These are phyloP conservation scores for Tenualosa thibaudeaui DNA, from an alignment of 2,797 vertebrate species.

Conservation along the genomic window DNA sequence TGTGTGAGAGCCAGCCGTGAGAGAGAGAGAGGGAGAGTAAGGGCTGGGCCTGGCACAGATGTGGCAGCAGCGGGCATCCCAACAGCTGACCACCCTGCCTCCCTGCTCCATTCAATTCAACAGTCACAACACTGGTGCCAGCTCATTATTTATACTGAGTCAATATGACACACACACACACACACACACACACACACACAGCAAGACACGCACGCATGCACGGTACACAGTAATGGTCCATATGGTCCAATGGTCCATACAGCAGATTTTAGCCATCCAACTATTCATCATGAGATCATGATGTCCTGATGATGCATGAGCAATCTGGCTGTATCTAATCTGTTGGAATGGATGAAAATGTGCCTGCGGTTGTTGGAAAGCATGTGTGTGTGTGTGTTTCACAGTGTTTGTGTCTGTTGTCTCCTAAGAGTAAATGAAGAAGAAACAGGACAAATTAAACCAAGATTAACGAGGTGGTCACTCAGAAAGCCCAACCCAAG, in stretches of 20 bases:
- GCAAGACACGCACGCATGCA: not conserved
- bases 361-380: not conserved
- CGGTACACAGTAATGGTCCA: no score
- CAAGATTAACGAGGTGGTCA: slow-evolving; percentile 14
- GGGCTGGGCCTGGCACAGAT: not conserved
- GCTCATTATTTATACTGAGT: slow-evolving; percentile 31
- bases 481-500: slow-evolving; percentile 6
- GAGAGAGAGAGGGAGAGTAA: not conserved
- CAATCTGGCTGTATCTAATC: slow-evolving; percentile 16
- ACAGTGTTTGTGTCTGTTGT: not conserved
- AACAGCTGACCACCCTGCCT: slow-evolving; percentile 35
- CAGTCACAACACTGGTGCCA: slow-evolving; percentile 19
- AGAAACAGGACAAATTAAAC: not conserved
- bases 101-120: not conserved
- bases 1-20: not conserved
- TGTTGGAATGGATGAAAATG: not conserved
- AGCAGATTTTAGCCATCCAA: not conserved
- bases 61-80: slow-evolving; percentile 33
- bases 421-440: not conserved
- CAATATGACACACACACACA: not conserved
- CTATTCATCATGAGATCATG: not conserved
- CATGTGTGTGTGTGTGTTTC: not conserved
- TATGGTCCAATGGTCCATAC: no score
- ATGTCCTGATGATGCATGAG: not conserved
- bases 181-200: not conserved